Evolutionary conservation across 2,888 invertebrate species (phyloP), one percentile per base, ranked within the genome.

Genomic region (Meiosimyza platycephala): DNA sequence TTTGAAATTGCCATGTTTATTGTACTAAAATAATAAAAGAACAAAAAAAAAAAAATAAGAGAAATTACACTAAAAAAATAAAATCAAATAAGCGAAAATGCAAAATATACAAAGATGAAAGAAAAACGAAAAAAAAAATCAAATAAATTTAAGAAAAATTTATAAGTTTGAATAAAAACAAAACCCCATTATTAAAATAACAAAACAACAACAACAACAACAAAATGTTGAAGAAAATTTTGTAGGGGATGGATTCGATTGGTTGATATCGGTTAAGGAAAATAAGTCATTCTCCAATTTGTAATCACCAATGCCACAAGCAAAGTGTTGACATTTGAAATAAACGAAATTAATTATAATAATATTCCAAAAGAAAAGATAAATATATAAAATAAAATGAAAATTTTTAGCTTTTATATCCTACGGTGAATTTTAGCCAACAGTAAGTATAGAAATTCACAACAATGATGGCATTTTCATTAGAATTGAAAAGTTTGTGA

Each of bases 1-100:
- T 71, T 47, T 50, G 57, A 47, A 40, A 71, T 64, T 71, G 71
- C 57, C 50, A 66, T 52, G 48, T 67, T 66, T 67, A 72, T 47
- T 57, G 47, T 73, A 72, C 69, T 68, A 67, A 75, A 72, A 73
- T 64, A 50, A 60, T 28, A 65, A 51, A 22, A 54, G 16, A 70
- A 69, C 47, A 33, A 65, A 74, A 63, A 28, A 22, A n/a, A 28
- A 68, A 68, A 52, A 54, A 51, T 47, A 66, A 67, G 40, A 52
- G 63, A 63, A 63, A 67, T 48, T 66, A 13, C 33, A 54, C 52
- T 66, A 18, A 66, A 33, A 48, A 55, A 13, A 64, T 16, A 60
- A n/a, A 68, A 72, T 33, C 16, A 48, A 48, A 40, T 57, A n/a
- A 60, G 47, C 63, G 40, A 54, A 71, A 72, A 72, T 65, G 63